Evolutionary conservation across 2,888 invertebrate species (phyloP).

Genomic region (Heliconius charithonia): DNA sequence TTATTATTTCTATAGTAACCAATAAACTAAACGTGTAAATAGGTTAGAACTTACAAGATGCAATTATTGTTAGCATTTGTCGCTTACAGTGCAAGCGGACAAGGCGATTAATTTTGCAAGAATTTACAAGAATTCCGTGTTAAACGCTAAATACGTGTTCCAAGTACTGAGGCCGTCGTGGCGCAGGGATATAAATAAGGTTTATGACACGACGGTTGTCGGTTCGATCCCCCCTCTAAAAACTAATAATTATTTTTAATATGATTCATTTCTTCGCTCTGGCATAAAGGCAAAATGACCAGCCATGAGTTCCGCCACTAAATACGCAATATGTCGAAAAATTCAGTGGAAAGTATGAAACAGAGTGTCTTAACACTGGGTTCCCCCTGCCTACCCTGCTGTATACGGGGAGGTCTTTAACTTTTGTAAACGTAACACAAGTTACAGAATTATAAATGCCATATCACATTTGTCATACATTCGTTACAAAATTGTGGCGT

Average conservation of each 20-base stretch:
- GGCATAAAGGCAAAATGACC: too few species aligned
- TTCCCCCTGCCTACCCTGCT: too few species aligned
- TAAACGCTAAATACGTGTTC: constrained; percentile 11
- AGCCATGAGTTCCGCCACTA: too few species aligned
- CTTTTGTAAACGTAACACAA: not conserved
- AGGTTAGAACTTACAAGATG: constrained; percentile 22
- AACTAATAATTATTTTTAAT: too few species aligned
- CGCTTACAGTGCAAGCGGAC: constrained; percentile 1
- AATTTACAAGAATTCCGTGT: constrained; percentile 3
- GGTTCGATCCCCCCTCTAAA: too few species aligned
- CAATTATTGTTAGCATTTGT: constrained; percentile 24
- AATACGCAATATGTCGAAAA: too few species aligned
- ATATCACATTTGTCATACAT: constrained; percentile 11
- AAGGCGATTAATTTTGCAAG: constrained; percentile 19
- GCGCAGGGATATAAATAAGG: too few species aligned
- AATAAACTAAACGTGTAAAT: constrained; percentile 13
- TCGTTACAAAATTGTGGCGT: constrained; percentile 16
- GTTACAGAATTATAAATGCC: not conserved
- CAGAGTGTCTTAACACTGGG: too few species aligned
- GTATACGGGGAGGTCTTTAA: too few species aligned
- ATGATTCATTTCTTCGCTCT: too few species aligned
- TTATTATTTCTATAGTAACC: not conserved
- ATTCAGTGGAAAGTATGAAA: too few species aligned
- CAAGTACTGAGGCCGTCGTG: not conserved
- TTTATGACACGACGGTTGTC: too few species aligned